phyloP scores from a whole-genome alignment of 2,797 vertebrate species.

The Trematomus bernacchii region DNA sequence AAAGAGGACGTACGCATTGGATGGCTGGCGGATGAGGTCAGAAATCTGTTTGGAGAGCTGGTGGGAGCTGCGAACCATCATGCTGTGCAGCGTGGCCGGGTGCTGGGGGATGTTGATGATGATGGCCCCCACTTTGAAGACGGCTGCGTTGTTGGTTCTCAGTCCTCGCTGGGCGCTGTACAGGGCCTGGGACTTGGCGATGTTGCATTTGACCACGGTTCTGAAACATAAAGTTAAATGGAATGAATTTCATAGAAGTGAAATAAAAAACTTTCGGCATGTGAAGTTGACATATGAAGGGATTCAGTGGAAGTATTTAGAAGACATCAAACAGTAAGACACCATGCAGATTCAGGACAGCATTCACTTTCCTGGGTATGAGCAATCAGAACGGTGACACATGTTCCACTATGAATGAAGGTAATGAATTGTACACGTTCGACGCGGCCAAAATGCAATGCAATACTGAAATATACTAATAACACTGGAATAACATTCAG shows the following conservation, averaged over 20 bases:
- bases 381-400: slow-evolving; percentile 20
- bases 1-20: slow-evolving; percentile 84
- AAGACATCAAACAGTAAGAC: slow-evolving; percentile 38
- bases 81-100: slow-evolving; percentile 97
- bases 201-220: slow-evolving; percentile 98
- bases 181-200: slow-evolving; percentile 98
- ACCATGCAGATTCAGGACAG: slow-evolving; percentile 59
- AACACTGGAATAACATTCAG: not conserved
- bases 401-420: slow-evolving; percentile 34
- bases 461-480: not conserved
- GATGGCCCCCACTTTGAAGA: slow-evolving; percentile 97
- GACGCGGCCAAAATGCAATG: too few relatives aligned
- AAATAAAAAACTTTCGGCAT: too few relatives aligned
- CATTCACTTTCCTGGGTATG: slow-evolving; percentile 31
- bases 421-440: slow-evolving; percentile 28
- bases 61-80: slow-evolving; percentile 99
- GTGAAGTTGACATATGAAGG: slow-evolving; percentile 13
- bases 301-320: slow-evolving; percentile 17
- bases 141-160: slow-evolving; percentile 95
- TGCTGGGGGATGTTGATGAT: slow-evolving; percentile 99
- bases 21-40: slow-evolving; percentile 97
- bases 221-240: slow-evolving; percentile 74
- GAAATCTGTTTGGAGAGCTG: slow-evolving; percentile 99
- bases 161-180: slow-evolving; percentile 97
- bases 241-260: slow-evolving; percentile 4